Evolutionary conservation across 1,140 invertebrate genomes (phyloP).

Genomic region (Atta cephalotes): DNA sequence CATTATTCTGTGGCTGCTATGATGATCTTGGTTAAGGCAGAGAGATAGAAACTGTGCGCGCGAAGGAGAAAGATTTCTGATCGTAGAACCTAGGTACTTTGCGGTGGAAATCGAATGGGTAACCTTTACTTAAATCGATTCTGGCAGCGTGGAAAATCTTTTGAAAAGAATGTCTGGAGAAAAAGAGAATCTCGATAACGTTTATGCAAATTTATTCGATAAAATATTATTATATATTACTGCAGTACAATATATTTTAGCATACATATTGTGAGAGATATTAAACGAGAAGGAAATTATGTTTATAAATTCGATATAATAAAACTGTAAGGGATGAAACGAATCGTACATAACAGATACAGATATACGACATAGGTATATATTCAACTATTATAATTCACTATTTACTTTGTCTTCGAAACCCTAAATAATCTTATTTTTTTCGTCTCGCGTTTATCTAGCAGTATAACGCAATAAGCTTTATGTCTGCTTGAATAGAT

Average conservation of each 20-base stretch:
- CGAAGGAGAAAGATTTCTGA: constrained; percentile 2
- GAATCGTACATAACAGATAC: neutral
- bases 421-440: constrained; percentile 49
- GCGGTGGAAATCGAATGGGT: constrained; percentile 42
- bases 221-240: constrained; percentile 21
- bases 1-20: neutral
- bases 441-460: constrained; percentile 13
- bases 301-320: neutral
- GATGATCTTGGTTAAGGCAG: neutral
- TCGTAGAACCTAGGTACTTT: constrained; percentile 20
- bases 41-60: neutral
- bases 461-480: neutral
- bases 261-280: neutral
- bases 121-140: constrained; percentile 49
- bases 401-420: neutral
- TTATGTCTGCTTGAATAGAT: neutral
- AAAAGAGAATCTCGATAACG: constrained; percentile 34
- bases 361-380: neutral
- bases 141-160: neutral
- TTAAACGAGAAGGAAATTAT: constrained; percentile 19
- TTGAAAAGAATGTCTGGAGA: neutral
- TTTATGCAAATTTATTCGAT: constrained; percentile 49
- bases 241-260: neutral
- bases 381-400: neutral
- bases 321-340: neutral